Percentiles rank a stretch among this genome's conserved stretches.
These are phyloP conservation scores for Limenitis camilla DNA, from an alignment of 2,888 invertebrate genomes.

Conservation along the genomic window DNA sequence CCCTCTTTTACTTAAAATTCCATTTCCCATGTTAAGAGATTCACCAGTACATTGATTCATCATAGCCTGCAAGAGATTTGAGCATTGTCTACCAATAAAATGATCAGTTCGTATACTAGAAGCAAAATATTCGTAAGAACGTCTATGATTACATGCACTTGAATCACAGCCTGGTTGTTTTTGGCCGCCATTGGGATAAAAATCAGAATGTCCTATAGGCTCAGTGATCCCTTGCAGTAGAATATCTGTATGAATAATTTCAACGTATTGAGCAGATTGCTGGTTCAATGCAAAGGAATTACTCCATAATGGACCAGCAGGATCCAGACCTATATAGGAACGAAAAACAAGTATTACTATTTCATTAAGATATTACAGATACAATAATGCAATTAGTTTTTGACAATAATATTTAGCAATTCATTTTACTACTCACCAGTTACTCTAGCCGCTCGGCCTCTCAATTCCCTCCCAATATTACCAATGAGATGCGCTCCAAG, in stretches of 20 bases:
- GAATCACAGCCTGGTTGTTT: slow-evolving; percentile 47
- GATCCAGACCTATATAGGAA: slow-evolving; percentile 46
- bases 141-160: too few relatives aligned
- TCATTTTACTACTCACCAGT: slow-evolving; percentile 28
- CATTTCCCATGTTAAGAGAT: slow-evolving; percentile 44
- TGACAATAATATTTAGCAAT: background rate
- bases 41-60: slow-evolving; percentile 36
- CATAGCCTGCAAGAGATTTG: slow-evolving; percentile 36
- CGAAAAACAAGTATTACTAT: background rate
- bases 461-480: slow-evolving; percentile 35
- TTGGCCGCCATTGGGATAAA: slow-evolving; percentile 60
- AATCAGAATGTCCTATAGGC: slow-evolving; percentile 45
- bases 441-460: slow-evolving; percentile 30
- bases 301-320: slow-evolving; percentile 52
- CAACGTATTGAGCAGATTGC: slow-evolving; percentile 46
- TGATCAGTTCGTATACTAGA: slow-evolving; percentile 44
- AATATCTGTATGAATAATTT: slow-evolving; percentile 57
- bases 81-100: slow-evolving; percentile 41
- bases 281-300: slow-evolving; percentile 40
- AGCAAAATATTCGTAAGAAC: too few relatives aligned
- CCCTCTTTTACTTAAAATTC: slow-evolving; percentile 39
- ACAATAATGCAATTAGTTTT: too few relatives aligned
- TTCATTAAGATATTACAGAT: background rate
- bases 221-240: slow-evolving; percentile 48
- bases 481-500: slow-evolving; percentile 51